Conservation (phyloP, 2,797 vertebrate genomes). For the Podargus strigoides region DNA sequence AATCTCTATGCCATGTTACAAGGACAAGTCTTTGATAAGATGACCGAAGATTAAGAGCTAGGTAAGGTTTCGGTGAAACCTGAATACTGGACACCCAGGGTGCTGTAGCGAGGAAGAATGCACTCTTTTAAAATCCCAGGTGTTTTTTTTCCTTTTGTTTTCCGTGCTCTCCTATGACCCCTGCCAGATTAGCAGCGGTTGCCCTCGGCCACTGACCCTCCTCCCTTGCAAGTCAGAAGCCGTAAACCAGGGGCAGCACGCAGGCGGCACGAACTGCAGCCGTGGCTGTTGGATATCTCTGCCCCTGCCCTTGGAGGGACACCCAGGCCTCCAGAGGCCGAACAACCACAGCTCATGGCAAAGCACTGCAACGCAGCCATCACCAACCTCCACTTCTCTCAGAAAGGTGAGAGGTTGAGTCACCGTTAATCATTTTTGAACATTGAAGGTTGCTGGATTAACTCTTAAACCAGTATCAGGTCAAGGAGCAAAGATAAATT, state of each 20-base stretch:
- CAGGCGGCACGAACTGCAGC: rapidly evolving
- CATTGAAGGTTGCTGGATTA: not conserved
- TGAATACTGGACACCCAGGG: not conserved
- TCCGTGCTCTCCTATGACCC: not conserved
- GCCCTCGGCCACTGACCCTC: not conserved
- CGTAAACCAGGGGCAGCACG: rapidly evolving
- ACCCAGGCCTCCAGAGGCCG: not conserved
- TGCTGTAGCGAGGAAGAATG: not conserved
- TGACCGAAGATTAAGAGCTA: not conserved
- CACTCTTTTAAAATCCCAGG: not conserved
- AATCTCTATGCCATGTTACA: slow-evolving; percentile 13
- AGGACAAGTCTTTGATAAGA: not conserved
- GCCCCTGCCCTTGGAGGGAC: not conserved
- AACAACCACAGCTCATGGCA: not conserved
- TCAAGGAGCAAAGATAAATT: slow-evolving; percentile 19
- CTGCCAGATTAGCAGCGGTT: not conserved
- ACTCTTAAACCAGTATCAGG: not conserved
- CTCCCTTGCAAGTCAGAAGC: not conserved
- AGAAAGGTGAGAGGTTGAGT: not conserved
- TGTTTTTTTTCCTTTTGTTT: not conserved
- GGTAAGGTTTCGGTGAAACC: not conserved
- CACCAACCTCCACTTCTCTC: not conserved
- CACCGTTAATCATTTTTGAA: rapidly evolving
- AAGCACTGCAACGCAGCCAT: not conserved
- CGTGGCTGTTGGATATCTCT: not conserved